Base-by-base conservation (phyloP, 1,140 invertebrate species). In the Metopolophium dirhodum region DNA sequence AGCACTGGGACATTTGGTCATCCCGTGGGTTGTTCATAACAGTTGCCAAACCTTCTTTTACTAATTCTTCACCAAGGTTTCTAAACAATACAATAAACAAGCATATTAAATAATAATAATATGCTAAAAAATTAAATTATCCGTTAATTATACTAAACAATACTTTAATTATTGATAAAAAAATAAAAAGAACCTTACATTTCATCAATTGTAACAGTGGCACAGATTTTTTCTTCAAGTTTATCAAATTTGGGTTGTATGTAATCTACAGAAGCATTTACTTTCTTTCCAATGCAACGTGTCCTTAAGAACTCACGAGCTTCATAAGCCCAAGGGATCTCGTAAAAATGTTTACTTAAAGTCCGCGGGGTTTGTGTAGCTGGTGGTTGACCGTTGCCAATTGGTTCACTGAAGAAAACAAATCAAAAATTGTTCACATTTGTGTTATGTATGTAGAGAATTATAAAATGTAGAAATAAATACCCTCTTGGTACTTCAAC, bases 281-380 rank as follows among this genome's bases (percentile, higher is more conserved):
- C 98, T 95, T 98, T 98, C 95, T 99, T 99, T 7, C 99, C 98
- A 95, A 99, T 98, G 0, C 99, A 96, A 95, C 99, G 99, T 95
- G 99, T 99, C 54, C 99, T 96, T 8, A 99, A 96, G 95, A 98
- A 99, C 96, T 99, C 99, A 94, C 99, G 96, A 0, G 99, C 99
- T 95, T 99, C 99, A 95, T 98, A 99, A 98, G 99, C 98, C 96
- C 97, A 99, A 14, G 99, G 99, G 94, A 99, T 98, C 94, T 99
- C 99, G 95, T 99, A 99, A 0, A 99, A 96, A 3, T 98, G 98
- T 94, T 94, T 94, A 68, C 77, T 57, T 30, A 61, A 57, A 6
- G 54, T 87, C 47, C 91, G 47, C 11, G 91, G 86, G 22, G 93
- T 88, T 61, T 90, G 92, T 26, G 87, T 57, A 57, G 89, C 68